A percentile compares a stretch with the other conserved stretches of the same genome.
phyloP scores from a whole-genome alignment of 1,140 invertebrate genomes.

The Drosophila sproati region DNA sequence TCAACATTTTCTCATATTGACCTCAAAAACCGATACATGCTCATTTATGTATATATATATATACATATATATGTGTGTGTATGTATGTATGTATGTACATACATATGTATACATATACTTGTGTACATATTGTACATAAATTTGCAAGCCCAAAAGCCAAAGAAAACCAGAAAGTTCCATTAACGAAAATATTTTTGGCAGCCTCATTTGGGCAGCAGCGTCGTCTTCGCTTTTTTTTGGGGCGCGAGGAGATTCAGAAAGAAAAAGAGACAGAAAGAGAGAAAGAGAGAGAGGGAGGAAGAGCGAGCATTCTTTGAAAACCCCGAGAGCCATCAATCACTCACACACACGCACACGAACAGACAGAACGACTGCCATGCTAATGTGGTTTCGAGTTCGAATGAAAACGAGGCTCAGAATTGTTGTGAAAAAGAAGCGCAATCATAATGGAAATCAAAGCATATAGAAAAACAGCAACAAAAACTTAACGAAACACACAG shows the following conservation, averaged over 20 bases:
- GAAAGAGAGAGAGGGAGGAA: not conserved
- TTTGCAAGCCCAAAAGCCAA: conserved; percentile 64
- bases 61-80: conserved; percentile 8
- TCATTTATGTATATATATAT: not conserved
- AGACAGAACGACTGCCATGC: conserved; percentile 43
- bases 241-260: conserved; percentile 8
- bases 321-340: conserved; percentile 66
- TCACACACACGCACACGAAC: conserved; percentile 24
- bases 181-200: conserved; percentile 78
- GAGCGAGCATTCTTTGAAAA: conserved; percentile 67
- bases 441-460: conserved; percentile 62
- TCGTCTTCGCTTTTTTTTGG: conserved; percentile 16
- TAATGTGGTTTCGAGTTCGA: conserved; percentile 70
- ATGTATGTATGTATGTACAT: conserved; percentile 10
- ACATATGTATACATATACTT: conserved; percentile 7
- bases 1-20: conserved; percentile 48
- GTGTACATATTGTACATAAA: conserved; percentile 41
- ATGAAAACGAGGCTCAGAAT: conserved; percentile 71
- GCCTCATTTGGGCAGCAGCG: conserved; percentile 58
- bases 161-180: conserved; percentile 80
- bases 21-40: conserved; percentile 33
- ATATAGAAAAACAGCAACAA: conserved; percentile 40
- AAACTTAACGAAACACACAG: conserved; percentile 38
- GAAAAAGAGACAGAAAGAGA: not conserved
- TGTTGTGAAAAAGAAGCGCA: conserved; percentile 49